Evolutionary conservation across 2,888 invertebrate genomes (phyloP).

Genomic region (Sarcophaga rosellei): DNA sequence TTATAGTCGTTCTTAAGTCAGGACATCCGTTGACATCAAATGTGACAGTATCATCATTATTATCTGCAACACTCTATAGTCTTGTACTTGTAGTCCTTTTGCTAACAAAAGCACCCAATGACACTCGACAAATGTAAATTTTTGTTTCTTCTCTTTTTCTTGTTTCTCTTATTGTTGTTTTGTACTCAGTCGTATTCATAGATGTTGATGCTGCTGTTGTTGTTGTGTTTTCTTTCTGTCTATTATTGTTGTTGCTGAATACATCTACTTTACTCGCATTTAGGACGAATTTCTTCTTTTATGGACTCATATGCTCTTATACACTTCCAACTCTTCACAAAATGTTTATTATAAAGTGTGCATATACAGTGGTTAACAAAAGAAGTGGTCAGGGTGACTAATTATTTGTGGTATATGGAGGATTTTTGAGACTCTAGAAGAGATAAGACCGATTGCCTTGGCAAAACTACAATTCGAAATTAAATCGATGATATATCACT

Average conservation of each 20-base stretch:
- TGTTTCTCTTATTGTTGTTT: slow-evolving; percentile 50
- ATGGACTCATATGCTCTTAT: slow-evolving; percentile 5
- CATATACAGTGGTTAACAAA: slow-evolving; percentile 6
- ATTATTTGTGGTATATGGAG: not conserved
- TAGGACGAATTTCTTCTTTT: slow-evolving; percentile 25
- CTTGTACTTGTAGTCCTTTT: slow-evolving; percentile 56
- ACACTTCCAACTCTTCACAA: not conserved
- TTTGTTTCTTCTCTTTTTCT: slow-evolving; percentile 42
- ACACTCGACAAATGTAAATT: slow-evolving; percentile 69
- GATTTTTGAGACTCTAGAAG: too few relatives aligned
- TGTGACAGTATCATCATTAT: slow-evolving; percentile 69
- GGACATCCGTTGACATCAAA: slow-evolving; percentile 70
- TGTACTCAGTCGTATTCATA: slow-evolving; percentile 8
- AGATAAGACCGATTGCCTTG: too few relatives aligned
- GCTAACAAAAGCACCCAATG: slow-evolving; percentile 63
- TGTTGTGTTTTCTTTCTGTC: not conserved
- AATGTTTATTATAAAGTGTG: not conserved
- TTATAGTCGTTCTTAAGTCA: slow-evolving; percentile 59
- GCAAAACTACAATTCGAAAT: too few relatives aligned
- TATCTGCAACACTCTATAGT: slow-evolving; percentile 67
- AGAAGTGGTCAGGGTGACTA: not conserved
- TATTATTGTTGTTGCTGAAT: not conserved
- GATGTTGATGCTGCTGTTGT: not conserved
- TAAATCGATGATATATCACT: too few relatives aligned
- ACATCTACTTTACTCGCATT: slow-evolving; percentile 7